These are phyloP conservation scores for Rhincodon typus DNA, from an alignment of 2,797 vertebrate species.

Conservation along the genomic window DNA sequence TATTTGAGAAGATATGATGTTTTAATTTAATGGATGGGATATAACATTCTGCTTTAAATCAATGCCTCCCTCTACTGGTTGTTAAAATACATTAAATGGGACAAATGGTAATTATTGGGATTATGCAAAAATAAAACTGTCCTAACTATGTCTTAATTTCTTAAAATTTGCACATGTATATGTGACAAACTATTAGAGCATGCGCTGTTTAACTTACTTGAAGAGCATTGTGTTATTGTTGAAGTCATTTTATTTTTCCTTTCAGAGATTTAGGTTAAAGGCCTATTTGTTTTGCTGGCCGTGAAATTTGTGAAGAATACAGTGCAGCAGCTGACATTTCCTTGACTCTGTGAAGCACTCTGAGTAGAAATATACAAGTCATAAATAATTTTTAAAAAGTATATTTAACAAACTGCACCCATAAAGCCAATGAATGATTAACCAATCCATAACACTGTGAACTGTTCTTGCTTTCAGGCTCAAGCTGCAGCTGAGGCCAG, in stretches of 20 bases:
- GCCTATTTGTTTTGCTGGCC: not conserved
- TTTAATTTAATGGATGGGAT: not conserved
- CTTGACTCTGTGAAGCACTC: not conserved
- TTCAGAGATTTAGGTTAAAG: not conserved
- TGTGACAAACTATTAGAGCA: not conserved
- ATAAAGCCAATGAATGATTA: not conserved
- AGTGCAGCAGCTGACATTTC: not conserved
- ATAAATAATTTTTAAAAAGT: not conserved
- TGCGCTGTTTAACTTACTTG: not conserved
- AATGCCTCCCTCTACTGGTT: conserved; percentile 25
- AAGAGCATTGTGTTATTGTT: not conserved
- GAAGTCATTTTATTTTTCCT: not conserved
- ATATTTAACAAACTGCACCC: not conserved
- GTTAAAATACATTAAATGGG: not conserved
- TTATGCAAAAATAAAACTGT: not conserved
- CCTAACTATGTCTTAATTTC: not conserved
- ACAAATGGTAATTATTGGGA: too few species aligned
- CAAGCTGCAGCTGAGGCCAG: not conserved
- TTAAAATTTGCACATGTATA: not conserved
- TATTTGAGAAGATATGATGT: not conserved
- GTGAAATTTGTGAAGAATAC: not conserved
- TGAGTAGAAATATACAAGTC: not conserved
- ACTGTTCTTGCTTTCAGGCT: not conserved
- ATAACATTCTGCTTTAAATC: not conserved
- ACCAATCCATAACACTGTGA: not conserved